A percentile compares a stretch with the other conserved stretches of the same genome.
phyloP scores from a whole-genome alignment of 2,888 invertebrate species.

The Microctonus aethiopoides region DNA sequence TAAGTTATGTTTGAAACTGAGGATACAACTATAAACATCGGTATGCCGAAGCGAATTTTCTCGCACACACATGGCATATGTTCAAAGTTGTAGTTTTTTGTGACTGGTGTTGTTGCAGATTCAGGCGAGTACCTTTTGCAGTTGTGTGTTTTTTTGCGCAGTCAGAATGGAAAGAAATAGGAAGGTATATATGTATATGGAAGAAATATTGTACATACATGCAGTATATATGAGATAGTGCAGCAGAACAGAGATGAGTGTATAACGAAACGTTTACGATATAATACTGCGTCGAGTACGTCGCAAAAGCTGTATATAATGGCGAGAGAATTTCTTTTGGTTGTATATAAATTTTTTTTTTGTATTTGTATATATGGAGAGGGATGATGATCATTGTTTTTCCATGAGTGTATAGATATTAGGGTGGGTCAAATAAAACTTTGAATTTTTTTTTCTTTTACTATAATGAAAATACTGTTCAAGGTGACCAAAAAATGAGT shows the following conservation, averaged over 20 bases:
- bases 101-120: not conserved
- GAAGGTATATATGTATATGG: too few relatives aligned
- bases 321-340: not conserved
- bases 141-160: not conserved
- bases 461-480: too few relatives aligned
- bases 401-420: too few relatives aligned
- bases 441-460: too few relatives aligned
- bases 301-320: not conserved
- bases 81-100: constrained; percentile 22
- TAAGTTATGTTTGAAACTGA: constrained; percentile 8
- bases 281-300: too few relatives aligned
- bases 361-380: not conserved
- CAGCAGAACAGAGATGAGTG: constrained; percentile 8
- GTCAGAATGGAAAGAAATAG: not conserved
- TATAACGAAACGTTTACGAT: constrained; percentile 10
- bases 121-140: not conserved
- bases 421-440: too few relatives aligned
- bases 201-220: too few relatives aligned
- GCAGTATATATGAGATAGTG: constrained; percentile 26
- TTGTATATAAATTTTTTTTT: too few relatives aligned
- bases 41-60: constrained; percentile 22
- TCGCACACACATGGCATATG: constrained; percentile 21
- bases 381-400: not conserved
- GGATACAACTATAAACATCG: constrained; percentile 8
- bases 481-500: too few relatives aligned